phyloP scores from a whole-genome alignment of 2,888 invertebrate genomes.

The Idaea biselata region DNA sequence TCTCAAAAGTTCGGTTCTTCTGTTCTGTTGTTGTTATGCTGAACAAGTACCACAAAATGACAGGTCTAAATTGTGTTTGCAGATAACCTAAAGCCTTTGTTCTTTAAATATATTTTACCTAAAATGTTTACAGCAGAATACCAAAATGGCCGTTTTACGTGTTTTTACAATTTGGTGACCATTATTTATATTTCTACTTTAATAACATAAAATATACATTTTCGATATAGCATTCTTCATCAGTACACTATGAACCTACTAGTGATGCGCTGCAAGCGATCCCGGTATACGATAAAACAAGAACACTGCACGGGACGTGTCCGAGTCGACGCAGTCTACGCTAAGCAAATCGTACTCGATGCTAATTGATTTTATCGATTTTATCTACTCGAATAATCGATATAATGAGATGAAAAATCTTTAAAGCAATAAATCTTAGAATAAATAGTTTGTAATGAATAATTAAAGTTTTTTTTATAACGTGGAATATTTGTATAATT shows the following conservation, averaged over 20 bases:
- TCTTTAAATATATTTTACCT: no score
- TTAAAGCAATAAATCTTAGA: conserved; percentile 2
- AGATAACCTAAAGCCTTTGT: no score
- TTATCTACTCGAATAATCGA: conserved; percentile 49
- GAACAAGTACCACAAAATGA: no score
- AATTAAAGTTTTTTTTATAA: neutral
- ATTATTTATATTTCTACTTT: no score
- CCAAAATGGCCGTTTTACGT: no score
- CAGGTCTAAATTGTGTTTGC: no score
- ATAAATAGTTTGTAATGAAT: neutral
- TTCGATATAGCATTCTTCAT: neutral
- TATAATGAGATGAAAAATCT: conserved; percentile 3
- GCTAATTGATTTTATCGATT: conserved; percentile 71
- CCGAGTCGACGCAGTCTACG: conserved; percentile 27
- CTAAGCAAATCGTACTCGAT: conserved; percentile 48
- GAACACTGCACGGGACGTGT: conserved; percentile 46
- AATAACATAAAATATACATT: neutral
- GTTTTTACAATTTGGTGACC: no score
- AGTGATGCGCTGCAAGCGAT: conserved; percentile 23
- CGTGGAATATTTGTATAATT: neutral
- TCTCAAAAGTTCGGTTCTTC: no score
- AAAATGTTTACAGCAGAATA: no score
- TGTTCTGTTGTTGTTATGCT: no score
- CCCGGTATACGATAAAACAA: conserved; percentile 40
- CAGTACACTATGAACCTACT: conserved; percentile 6